phyloP scores from a whole-genome alignment of 1,140 invertebrate species.

The Drosophila teissieri region DNA sequence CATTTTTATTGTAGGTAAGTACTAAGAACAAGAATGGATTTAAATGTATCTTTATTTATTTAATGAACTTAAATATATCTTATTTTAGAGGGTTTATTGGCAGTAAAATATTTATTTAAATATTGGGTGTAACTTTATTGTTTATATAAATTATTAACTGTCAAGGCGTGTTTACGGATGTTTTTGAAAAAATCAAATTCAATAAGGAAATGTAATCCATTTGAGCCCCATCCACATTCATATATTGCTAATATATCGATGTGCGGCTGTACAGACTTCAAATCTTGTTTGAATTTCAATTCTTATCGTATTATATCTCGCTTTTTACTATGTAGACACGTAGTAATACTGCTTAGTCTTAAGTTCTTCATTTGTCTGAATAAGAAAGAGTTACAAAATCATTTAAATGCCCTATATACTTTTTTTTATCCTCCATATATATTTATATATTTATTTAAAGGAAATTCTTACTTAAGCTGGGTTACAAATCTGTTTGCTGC shows the following conservation, averaged over 20 bases:
- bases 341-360: conserved; percentile 43
- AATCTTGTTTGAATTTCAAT: conserved; percentile 6
- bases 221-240: not conserved
- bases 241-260: conserved; percentile 37
- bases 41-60: not conserved
- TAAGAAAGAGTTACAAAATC: conserved; percentile 13
- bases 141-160: too few species aligned
- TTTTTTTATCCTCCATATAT: not conserved
- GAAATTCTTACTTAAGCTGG: not conserved
- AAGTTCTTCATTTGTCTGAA: not conserved
- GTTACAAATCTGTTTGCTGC: conserved; percentile 69
- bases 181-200: too few species aligned
- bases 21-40: not conserved
- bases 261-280: conserved; percentile 12
- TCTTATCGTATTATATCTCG: not conserved
- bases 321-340: conserved; percentile 7
- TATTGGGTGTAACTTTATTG: too few species aligned
- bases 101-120: conserved; percentile 16
- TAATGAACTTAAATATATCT: not conserved
- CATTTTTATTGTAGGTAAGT: not conserved
- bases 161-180: too few species aligned
- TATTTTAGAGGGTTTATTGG: not conserved
- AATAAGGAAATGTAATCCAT: not conserved
- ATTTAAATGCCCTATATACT: conserved; percentile 12
- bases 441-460: not conserved